Percentiles rank a stretch among this genome's conserved stretches.
phyloP scores from a whole-genome alignment of 2,113 vertebrate species.

The Lampris megalopsis region DNA sequence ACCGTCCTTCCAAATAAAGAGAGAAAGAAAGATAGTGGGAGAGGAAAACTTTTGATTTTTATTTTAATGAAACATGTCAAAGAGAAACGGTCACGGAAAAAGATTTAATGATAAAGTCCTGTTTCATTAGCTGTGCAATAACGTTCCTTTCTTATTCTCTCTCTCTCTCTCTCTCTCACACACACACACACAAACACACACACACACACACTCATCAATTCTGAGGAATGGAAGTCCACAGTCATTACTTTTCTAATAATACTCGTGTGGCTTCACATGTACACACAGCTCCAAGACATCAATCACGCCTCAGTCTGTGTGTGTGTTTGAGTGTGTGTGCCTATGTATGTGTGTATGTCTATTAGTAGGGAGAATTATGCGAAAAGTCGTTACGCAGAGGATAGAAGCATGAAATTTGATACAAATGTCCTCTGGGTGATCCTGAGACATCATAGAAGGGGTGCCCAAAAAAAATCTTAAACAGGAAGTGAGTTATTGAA shows the following conservation, averaged over 20 bases:
- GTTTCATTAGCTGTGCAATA: slow-evolving; percentile 39
- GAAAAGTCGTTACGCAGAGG: no score
- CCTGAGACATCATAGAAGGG: no score
- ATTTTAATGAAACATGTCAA: slow-evolving; percentile 47
- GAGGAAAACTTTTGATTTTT: slow-evolving; percentile 30
- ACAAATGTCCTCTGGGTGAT: no score
- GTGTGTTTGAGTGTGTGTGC: slow-evolving; percentile 17
- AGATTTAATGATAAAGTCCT: slow-evolving; percentile 47
- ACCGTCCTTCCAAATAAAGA: not conserved
- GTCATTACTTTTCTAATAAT: slow-evolving; percentile 70
- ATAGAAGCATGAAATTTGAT: no score
- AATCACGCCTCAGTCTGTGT: slow-evolving; percentile 58
- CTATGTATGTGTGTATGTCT: not conserved
- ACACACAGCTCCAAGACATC: slow-evolving; percentile 66
- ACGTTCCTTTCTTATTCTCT: slow-evolving; percentile 18
- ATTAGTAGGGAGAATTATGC: no score
- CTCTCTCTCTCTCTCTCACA: slow-evolving; percentile 18
- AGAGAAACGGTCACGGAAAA: slow-evolving; percentile 28
- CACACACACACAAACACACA: no score
- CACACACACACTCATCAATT: not conserved
- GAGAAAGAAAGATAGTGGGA: not conserved
- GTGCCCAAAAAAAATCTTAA: no score
- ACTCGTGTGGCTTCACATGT: slow-evolving; percentile 59
- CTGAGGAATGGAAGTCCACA: slow-evolving; percentile 56
- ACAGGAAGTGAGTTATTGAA: no score